Evolutionary conservation across 35 echinoderm and acorn worm species (phyloP).

Genomic region (Heliocidaris tuberculata): DNA sequence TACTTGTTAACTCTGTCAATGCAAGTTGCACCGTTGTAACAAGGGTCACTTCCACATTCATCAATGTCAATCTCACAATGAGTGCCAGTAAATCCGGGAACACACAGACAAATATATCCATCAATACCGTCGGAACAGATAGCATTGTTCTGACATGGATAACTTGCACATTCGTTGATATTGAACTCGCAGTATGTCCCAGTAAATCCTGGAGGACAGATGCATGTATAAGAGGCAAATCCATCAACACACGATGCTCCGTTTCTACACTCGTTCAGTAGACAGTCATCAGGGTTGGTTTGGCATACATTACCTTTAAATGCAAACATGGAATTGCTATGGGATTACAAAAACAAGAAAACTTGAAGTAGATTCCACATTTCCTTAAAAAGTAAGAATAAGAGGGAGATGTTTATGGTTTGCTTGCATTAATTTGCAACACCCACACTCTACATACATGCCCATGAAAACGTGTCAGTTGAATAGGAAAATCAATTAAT

Average conservation of each 20-base stretch:
- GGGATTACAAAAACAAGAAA: background rate
- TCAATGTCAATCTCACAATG: conserved; percentile 62
- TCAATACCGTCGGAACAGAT: conserved; percentile 58
- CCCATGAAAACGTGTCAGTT: too few species aligned
- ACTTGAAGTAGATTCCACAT: background rate
- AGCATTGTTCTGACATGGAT: conserved; percentile 66
- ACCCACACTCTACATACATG: too few species aligned
- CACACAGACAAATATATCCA: conserved; percentile 63
- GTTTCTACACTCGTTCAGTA: conserved; percentile 47
- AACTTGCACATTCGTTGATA: conserved; percentile 67
- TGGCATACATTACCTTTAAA: background rate
- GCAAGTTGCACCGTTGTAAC: conserved; percentile 54
- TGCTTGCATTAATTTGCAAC: too few species aligned
- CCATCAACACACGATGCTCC: conserved; percentile 68
- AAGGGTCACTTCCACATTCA: conserved; percentile 67
- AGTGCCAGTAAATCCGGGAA: conserved; percentile 66
- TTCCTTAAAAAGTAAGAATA: background rate
- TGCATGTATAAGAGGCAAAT: conserved; percentile 41
- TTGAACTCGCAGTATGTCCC: conserved; percentile 60
- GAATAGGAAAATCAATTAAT: too few species aligned
- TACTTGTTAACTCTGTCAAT: conserved; percentile 53
- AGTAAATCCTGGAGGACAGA: conserved; percentile 55
- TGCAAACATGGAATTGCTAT: background rate
- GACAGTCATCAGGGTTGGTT: conserved; percentile 40
- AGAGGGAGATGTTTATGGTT: too few species aligned